These are phyloP conservation scores for Mellilla xanthometata DNA, from an alignment of 2,888 invertebrate genomes.

Conservation along the genomic window DNA sequence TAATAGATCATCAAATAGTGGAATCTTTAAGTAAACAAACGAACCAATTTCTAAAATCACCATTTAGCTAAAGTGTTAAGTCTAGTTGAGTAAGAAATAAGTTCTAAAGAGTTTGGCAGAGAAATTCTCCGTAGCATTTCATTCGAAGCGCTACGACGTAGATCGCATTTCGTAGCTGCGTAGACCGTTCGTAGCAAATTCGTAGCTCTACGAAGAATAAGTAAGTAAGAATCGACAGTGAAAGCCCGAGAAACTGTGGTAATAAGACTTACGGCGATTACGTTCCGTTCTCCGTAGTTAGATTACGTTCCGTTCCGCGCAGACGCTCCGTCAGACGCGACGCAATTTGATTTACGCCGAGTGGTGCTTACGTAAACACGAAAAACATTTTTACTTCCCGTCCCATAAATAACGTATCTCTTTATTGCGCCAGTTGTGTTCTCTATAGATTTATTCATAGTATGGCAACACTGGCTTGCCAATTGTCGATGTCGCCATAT, in stretches of 20 bases:
- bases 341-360: constrained; percentile 42
- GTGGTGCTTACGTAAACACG: constrained; percentile 45
- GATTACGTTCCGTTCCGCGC: constrained; percentile 17
- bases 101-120: no score
- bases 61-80: no score
- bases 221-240: constrained; percentile 10
- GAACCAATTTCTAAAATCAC: no score
- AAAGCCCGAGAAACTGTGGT: constrained; percentile 25
- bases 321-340: constrained; percentile 20
- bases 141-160: no score
- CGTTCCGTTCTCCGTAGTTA: constrained; percentile 18
- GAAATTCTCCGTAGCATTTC: no score
- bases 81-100: no score
- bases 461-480: constrained; percentile 25
- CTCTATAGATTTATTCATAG: constrained; percentile 51
- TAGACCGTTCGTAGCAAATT: not conserved
- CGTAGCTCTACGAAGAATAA: not conserved
- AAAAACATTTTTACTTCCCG: constrained; percentile 47
- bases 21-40: no score
- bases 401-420: constrained; percentile 47
- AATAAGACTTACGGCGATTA: constrained; percentile 24
- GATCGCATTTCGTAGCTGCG: no score
- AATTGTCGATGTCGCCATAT: constrained; percentile 20
- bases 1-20: no score
- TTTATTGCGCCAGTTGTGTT: constrained; percentile 43